Conservation (phyloP, 2,797 vertebrate species). For the Enteromius paludinosus region DNA sequence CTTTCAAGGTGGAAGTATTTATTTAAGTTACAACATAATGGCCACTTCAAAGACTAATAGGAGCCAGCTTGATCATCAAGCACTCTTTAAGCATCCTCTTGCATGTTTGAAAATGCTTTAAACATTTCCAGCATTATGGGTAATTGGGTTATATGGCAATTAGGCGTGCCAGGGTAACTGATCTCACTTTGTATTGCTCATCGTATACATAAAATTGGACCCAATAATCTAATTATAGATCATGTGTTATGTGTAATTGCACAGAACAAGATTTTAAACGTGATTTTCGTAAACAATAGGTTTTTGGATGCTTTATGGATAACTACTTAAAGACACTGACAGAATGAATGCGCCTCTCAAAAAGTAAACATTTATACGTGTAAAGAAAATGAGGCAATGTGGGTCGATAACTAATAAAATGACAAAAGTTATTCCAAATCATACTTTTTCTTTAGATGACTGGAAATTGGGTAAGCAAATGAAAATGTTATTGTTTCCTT, state of each 20-base stretch:
- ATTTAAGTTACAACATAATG: slow-evolving; percentile 73
- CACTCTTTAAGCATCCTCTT: slow-evolving; percentile 64
- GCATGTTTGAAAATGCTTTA: slow-evolving; percentile 68
- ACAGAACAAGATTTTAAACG: slow-evolving; percentile 53
- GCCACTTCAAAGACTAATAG: slow-evolving; percentile 69
- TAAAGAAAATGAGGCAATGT: slow-evolving; percentile 1
- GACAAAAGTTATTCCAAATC: background rate
- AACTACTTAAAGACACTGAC: slow-evolving; percentile 10
- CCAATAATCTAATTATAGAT: slow-evolving; percentile 66
- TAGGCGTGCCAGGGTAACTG: slow-evolving; percentile 64
- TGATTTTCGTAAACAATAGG: slow-evolving; percentile 57
- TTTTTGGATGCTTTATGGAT: slow-evolving; percentile 44
- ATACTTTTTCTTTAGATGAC: slow-evolving; percentile 31
- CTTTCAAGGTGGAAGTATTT: slow-evolving; percentile 71
- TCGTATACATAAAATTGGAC: slow-evolving; percentile 64
- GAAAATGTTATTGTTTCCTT: slow-evolving; percentile 61
- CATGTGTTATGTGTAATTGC: slow-evolving; percentile 63
- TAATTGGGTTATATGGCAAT: slow-evolving; percentile 71
- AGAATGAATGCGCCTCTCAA: background rate
- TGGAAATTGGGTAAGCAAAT: slow-evolving; percentile 47
- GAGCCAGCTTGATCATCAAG: slow-evolving; percentile 66
- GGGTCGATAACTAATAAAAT: background rate
- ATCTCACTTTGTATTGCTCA: slow-evolving; percentile 67
- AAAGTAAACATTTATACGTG: background rate
- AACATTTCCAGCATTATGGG: slow-evolving; percentile 67